Evolutionary conservation across 2,888 invertebrate species (phyloP), one percentile per base, ranked within the genome.

Genomic region (Nomada lathburiana): DNA sequence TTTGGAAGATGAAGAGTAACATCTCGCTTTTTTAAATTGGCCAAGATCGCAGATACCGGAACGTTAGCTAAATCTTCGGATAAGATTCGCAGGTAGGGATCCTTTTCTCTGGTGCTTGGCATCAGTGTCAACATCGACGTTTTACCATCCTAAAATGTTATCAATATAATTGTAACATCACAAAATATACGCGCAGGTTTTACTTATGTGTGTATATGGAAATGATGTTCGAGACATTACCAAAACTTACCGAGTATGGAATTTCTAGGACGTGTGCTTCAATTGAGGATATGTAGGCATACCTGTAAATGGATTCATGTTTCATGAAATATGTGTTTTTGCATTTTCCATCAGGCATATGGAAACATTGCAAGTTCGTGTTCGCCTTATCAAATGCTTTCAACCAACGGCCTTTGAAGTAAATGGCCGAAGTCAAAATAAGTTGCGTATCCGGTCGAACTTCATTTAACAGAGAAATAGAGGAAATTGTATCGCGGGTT

Each of bases 321-420:
- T 96, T 96, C 97, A 97, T 97, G 95, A 97, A 96, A 0, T 95
- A 94, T 0, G 95, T 95, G 85, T 95, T 94, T 78, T 95, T 94
- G 90, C 97, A 96, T 86, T 95, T 95, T 0, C 94, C 94, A 60
- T 94, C 95, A 16, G 95, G 95, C 78, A 95, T 94, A 90, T 96
- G 95, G 94, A 97, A 97, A 80, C 96, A 95, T 53, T 95, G 95
- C 2, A 94, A 90, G 70, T 88, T 90, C 0, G 96, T 96, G 23
- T 91, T 88, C 3, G 90, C 92, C 16, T 93, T 92, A 80, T 96
- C 95, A 91, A 97, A 97, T 0, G 96, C 94, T 42, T 95, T 94
- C 81, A 96, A 95, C 97, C 97, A 97, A 16, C 95, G 95, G n/a
- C 97, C 97, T 84, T 96, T 96, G 94, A 97, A 97, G 92, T 97